These are phyloP conservation scores for Anolis sagrei DNA, from an alignment of 2,113 vertebrate species.

Conservation along the genomic window DNA sequence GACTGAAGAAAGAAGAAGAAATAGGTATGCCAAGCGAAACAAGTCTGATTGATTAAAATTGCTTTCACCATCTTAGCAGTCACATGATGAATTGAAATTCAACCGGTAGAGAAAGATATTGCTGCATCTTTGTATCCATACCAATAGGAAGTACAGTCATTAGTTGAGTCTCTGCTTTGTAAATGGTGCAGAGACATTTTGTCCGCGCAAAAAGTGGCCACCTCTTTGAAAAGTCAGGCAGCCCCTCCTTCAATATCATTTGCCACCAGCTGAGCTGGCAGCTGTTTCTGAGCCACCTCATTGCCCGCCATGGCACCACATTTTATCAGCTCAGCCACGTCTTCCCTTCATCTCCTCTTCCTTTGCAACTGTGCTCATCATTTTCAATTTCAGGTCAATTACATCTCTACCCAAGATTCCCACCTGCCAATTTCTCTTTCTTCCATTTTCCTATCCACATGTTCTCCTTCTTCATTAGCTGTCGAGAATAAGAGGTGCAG, in stretches of 20 bases:
- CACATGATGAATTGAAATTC: background rate
- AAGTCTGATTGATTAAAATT: background rate
- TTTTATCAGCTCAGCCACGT: background rate
- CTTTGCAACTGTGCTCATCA: background rate
- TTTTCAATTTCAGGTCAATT: conserved; percentile 24
- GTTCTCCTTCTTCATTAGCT: conserved; percentile 4
- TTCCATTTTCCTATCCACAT: background rate
- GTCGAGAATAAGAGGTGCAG: background rate
- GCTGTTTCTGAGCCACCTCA: background rate
- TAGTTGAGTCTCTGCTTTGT: background rate
- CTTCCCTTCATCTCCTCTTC: background rate
- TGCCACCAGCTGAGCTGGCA: background rate
- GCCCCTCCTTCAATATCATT: background rate
- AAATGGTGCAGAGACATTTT: background rate
- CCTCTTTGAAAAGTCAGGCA: background rate
- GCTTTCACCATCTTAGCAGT: background rate
- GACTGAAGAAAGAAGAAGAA: background rate
- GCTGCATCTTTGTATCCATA: background rate
- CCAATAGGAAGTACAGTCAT: too few relatives aligned
- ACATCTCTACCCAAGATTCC: background rate
- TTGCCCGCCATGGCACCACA: background rate
- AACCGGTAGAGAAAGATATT: background rate
- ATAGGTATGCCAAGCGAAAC: background rate
- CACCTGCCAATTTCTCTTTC: background rate
- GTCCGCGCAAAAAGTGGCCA: background rate